These are phyloP conservation scores for Baryphthengus martii DNA, from an alignment of 2,113 vertebrate genomes.

Conservation along the genomic window DNA sequence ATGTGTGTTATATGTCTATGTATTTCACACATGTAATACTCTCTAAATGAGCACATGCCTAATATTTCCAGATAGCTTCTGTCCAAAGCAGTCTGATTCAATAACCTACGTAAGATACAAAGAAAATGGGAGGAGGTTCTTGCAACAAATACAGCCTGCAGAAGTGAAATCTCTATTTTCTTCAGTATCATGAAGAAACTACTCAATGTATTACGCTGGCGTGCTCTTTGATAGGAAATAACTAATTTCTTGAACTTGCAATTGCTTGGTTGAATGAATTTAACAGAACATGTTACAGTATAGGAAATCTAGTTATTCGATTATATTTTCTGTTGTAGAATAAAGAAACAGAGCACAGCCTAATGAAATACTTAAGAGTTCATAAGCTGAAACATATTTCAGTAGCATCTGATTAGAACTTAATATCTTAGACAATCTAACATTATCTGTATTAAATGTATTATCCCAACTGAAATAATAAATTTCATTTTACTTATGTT, in stretches of 20 bases:
- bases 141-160: neutral
- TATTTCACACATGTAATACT: neutral
- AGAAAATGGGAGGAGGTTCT: neutral
- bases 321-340: neutral
- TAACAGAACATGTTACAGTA: neutral
- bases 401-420: conserved; percentile 22
- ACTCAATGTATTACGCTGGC: neutral
- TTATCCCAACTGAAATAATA: conserved; percentile 24
- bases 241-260: neutral
- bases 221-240: neutral
- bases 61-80: neutral
- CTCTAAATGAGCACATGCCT: neutral
- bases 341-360: neutral
- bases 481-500: conserved; percentile 27
- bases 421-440: neutral
- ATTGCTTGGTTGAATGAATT: neutral
- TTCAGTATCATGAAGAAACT: neutral
- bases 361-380: neutral
- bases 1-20: too few relatives aligned
- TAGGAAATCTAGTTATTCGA: neutral
- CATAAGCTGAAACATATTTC: conserved; percentile 23
- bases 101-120: fast-evolving
- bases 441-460: conserved; percentile 8
- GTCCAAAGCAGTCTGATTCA: neutral
- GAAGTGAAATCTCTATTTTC: neutral